Conservation (phyloP, 2,113 vertebrate genomes). For the Heloderma charlesbogerti region DNA sequence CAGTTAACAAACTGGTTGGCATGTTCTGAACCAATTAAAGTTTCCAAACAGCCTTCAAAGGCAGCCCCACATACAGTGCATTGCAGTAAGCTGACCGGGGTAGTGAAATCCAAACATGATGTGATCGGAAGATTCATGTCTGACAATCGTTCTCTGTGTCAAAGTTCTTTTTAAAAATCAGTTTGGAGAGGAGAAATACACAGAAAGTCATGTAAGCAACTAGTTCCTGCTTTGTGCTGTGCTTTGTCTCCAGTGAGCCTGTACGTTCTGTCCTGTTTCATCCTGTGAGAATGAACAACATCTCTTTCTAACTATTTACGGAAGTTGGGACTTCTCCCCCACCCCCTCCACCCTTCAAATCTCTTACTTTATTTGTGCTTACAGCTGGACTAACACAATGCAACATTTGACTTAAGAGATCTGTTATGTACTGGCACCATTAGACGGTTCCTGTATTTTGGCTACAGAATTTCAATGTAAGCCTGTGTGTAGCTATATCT, state of each 20-base stretch:
- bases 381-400: constrained; percentile 84
- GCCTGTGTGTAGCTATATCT: constrained; percentile 75
- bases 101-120: not conserved
- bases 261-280: constrained; percentile 3
- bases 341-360: constrained; percentile 57
- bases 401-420: constrained; percentile 75
- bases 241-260: constrained; percentile 25
- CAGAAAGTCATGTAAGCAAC: not conserved
- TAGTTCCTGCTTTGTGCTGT: not conserved
- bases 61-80: no score
- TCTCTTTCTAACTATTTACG: constrained; percentile 65
- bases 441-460: constrained; percentile 69
- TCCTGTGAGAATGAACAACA: constrained; percentile 34
- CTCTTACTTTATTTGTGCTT: constrained; percentile 71
- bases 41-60: not conserved
- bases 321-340: constrained; percentile 64
- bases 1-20: not conserved
- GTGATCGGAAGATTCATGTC: not conserved
- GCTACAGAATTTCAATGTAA: constrained; percentile 72
- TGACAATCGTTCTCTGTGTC: not conserved
- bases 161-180: not conserved
- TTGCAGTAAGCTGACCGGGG: not conserved
- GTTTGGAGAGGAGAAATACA: not conserved
- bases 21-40: not conserved
- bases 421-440: constrained; percentile 77